Percentiles rank a stretch among this genome's conserved stretches.
Conservation (phyloP, 2,113 vertebrate genomes). For the Podarcis cretensis region DNA sequence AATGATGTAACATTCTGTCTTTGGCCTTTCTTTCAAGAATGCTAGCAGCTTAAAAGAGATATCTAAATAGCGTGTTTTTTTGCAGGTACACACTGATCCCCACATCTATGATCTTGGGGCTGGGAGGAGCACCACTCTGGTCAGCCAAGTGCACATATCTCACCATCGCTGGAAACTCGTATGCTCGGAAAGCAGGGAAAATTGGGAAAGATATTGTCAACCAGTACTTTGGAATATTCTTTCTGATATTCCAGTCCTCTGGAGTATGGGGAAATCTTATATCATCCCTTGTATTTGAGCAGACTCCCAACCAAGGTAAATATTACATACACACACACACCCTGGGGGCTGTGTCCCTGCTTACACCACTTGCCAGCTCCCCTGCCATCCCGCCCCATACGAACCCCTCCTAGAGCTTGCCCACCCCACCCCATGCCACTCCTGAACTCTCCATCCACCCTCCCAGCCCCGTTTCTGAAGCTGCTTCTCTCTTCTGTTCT, state of each 20-base stretch:
- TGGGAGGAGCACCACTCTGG: slow-evolving; percentile 93
- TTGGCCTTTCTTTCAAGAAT: neutral
- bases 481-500: too few relatives aligned
- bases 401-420: too few relatives aligned
- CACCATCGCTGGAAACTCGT: slow-evolving; percentile 81
- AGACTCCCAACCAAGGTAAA: slow-evolving; percentile 80
- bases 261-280: slow-evolving; percentile 95
- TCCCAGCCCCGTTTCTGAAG: too few relatives aligned
- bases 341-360: too few relatives aligned
- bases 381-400: too few relatives aligned
- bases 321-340: neutral
- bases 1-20: neutral
- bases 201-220: slow-evolving; percentile 83
- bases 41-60: neutral
- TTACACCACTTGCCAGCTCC: too few relatives aligned
- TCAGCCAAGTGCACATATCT: slow-evolving; percentile 93
- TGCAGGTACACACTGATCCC: slow-evolving; percentile 91
- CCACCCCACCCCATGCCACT: too few relatives aligned
- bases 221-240: slow-evolving; percentile 95
- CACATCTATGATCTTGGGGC: slow-evolving; percentile 89
- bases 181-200: slow-evolving; percentile 75
- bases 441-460: too few relatives aligned
- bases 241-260: slow-evolving; percentile 92
- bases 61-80: slow-evolving; percentile 37
- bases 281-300: slow-evolving; percentile 90